Evolutionary conservation across 2,888 invertebrate species (phyloP), one percentile per base, ranked within the genome.

Genomic region (Hydriomena furcata): DNA sequence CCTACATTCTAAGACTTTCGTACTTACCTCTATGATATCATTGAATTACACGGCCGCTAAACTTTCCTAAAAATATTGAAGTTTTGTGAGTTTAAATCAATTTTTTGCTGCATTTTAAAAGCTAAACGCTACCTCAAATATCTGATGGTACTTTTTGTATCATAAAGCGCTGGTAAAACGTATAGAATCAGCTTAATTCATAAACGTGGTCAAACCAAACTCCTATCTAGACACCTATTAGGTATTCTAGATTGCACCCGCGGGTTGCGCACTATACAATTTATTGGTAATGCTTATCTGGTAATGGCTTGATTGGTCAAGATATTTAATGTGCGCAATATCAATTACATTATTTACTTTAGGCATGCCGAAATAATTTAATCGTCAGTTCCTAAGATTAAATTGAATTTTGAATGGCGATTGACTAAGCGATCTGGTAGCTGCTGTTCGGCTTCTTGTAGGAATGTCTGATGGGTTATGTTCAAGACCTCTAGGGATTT

Each of bases 211-310:
- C 12, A 1, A 34, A 79, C 76, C 71, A 72, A 73, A 75, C 76
- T 69, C 70, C 69, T 73, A 80, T 78, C 72, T 73, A 68, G 67
- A 67, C 66, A 63, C 70, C 75, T 73, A 73, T 78, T 76, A 79
- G 76, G 79, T 78, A 72, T 76, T 73, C 73, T 72, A 74, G 77
- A 81, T 81, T 79, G 74, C 65, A 57, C 67, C 65, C 57, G 64
- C 63, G 66, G 62, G 60, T 68, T 57, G 66, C 65, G 63, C 56
- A 60, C 66, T 60, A 63, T 46, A 24, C 36, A 58, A 70, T 70
- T 73, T 68, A 71, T 67, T 41, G 55, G 31, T 56, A 48, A 43
- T 58, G 63, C 66, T 60, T 65, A 65, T 63, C 59, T 55, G 40
- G 56, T 65, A 61, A 67, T 68, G 65, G 66, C 66, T 63, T 60